phyloP scores from a whole-genome alignment of 1,140 invertebrate species.

The Cherax destructor region DNA sequence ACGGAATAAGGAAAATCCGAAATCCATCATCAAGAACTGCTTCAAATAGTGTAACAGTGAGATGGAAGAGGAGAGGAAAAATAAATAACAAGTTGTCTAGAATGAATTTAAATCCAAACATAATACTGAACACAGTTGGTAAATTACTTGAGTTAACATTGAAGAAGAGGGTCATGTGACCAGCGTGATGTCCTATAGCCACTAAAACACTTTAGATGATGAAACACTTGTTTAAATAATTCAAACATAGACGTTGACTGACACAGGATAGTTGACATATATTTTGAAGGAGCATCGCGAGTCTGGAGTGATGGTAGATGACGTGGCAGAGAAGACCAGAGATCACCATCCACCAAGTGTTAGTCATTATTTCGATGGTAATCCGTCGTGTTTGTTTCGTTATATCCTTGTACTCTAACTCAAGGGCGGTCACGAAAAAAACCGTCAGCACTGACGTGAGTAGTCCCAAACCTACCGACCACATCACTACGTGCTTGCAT shows the following conservation, averaged over 20 bases:
- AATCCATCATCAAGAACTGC: not conserved
- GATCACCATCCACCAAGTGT: not conserved
- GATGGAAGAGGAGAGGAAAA: not conserved
- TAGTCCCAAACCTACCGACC: too few relatives aligned
- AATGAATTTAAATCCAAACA: not conserved
- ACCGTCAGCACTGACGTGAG: too few relatives aligned
- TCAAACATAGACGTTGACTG: not conserved
- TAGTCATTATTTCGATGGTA: not conserved
- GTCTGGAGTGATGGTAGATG: not conserved
- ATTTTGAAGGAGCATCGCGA: not conserved
- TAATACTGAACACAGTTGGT: not conserved
- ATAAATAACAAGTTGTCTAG: not conserved
- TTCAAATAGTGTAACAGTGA: not conserved
- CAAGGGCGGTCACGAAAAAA: too few relatives aligned
- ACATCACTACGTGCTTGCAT: not conserved
- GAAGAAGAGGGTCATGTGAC: too few relatives aligned
- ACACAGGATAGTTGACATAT: not conserved
- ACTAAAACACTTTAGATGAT: too few relatives aligned
- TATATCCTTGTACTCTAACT: too few relatives aligned
- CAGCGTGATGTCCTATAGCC: too few relatives aligned
- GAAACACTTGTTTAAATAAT: not conserved
- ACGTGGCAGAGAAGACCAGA: not conserved
- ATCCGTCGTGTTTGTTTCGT: too few relatives aligned
- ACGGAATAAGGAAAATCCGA: not conserved
- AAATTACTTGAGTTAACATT: not conserved